Percentiles rank a stretch among this genome's conserved stretches.
phyloP scores from a whole-genome alignment of 2,888 invertebrate species.

The Ichneumon xanthorius region DNA sequence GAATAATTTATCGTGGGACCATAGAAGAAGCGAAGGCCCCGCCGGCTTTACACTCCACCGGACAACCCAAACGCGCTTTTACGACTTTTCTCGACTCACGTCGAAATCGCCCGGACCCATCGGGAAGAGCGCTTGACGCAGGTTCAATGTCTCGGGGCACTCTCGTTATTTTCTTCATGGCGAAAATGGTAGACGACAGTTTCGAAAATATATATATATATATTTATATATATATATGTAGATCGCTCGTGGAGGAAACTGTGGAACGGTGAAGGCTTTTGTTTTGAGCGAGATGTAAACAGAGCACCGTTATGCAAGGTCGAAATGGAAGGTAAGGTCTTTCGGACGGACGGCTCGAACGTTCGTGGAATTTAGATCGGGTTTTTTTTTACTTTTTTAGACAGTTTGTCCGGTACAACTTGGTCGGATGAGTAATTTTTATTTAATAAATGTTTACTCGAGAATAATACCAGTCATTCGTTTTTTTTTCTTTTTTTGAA shows the following conservation, averaged over 20 bases:
- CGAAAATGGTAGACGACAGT: not conserved
- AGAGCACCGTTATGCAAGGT: not conserved
- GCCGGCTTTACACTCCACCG: not conserved
- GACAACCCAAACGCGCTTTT: conserved; percentile 14
- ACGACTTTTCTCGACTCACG: conserved; percentile 42
- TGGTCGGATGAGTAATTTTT: too few species aligned
- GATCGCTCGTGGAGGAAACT: not conserved
- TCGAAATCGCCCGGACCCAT: conserved; percentile 35
- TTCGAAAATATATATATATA: not conserved
- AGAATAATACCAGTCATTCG: too few species aligned
- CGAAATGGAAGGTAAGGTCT: not conserved
- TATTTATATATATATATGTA: too few species aligned
- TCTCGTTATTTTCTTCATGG: not conserved
- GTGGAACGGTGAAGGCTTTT: not conserved
- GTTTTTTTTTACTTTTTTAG: too few species aligned
- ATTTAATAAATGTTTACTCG: too few species aligned
- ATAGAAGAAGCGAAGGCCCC: conserved; percentile 32
- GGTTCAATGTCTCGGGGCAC: conserved; percentile 49
- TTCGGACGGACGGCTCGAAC: not conserved
- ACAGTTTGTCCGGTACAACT: too few species aligned
- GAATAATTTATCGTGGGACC: conserved; percentile 61
- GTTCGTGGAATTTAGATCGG: not conserved
- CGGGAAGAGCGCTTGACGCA: conserved; percentile 13
- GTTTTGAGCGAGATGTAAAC: not conserved
- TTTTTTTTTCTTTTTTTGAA: too few species aligned